Percentiles rank a stretch among this genome's conserved stretches.
These are phyloP conservation scores for Diplodus sargus DNA, from an alignment of 2,797 vertebrate species.

Conservation along the genomic window DNA sequence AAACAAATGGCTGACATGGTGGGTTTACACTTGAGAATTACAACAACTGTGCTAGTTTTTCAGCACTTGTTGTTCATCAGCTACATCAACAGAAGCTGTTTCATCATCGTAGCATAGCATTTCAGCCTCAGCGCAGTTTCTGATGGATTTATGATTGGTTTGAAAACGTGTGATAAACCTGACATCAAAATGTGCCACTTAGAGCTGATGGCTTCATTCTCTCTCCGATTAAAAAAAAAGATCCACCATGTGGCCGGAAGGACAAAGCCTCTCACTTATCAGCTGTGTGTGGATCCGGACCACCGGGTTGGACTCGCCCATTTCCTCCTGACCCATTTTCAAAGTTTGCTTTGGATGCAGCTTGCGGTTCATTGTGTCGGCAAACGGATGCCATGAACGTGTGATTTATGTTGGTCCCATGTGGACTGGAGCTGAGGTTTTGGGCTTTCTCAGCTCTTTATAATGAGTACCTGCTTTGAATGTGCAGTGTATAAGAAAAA, in stretches of 20 bases:
- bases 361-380: conserved; percentile 33
- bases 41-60: background rate
- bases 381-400: conserved; percentile 55
- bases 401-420: conserved; percentile 65
- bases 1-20: background rate
- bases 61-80: background rate
- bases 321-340: conserved; percentile 72
- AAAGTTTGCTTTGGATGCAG: conserved; percentile 63
- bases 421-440: conserved; percentile 31
- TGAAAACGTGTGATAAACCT: background rate
- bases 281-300: conserved; percentile 39
- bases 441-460: conserved; percentile 15
- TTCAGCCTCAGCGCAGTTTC: background rate
- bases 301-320: conserved; percentile 40
- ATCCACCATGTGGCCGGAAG: conserved; percentile 11
- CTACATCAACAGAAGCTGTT: background rate
- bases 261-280: conserved; percentile 54
- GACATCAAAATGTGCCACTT: conserved; percentile 20
- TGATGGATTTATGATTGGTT: background rate
- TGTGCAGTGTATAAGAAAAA: conserved; percentile 34
- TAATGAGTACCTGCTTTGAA: conserved; percentile 24
- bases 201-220: conserved; percentile 3
- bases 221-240: conserved; percentile 28
- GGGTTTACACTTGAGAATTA: background rate
- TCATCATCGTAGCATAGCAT: background rate